Percentiles rank a stretch among this genome's conserved stretches.
These are phyloP conservation scores for Augiades crinisus DNA, from an alignment of 2,888 invertebrate genomes.

Conservation along the genomic window DNA sequence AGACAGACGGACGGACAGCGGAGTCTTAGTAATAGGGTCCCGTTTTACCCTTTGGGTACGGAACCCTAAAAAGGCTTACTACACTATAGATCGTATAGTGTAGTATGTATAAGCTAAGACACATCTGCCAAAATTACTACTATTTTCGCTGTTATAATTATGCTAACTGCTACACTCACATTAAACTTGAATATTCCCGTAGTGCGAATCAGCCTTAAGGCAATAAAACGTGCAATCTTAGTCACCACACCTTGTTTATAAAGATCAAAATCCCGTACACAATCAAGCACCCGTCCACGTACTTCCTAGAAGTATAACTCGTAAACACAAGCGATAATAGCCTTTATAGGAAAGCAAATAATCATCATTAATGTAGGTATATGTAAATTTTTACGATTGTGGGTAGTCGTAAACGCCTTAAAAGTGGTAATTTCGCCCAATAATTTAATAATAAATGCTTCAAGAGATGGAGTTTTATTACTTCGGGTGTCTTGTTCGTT, in stretches of 20 bases:
- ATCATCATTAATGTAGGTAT: constrained; percentile 18
- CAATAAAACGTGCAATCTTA: constrained; percentile 18
- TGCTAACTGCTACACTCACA: too few relatives aligned
- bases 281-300: background rate
- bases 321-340: constrained; percentile 1
- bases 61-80: too few relatives aligned
- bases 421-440: constrained; percentile 47
- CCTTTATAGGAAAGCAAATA: constrained; percentile 1
- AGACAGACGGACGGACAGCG: too few relatives aligned
- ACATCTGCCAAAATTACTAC: too few relatives aligned
- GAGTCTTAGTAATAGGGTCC: too few relatives aligned
- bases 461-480: constrained; percentile 35
- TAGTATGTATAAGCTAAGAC: too few relatives aligned
- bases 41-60: too few relatives aligned
- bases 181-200: too few relatives aligned
- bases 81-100: too few relatives aligned
- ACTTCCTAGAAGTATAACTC: background rate
- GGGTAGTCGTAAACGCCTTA: constrained; percentile 43
- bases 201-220: too few relatives aligned
- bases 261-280: constrained; percentile 1
- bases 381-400: constrained; percentile 21
- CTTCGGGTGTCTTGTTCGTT: background rate
- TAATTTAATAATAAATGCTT: constrained; percentile 56
- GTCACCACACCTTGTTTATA: constrained; percentile 8
- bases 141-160: too few relatives aligned